Base-by-base conservation (phyloP, 2,888 invertebrate genomes). In the Protonemura montana region DNA sequence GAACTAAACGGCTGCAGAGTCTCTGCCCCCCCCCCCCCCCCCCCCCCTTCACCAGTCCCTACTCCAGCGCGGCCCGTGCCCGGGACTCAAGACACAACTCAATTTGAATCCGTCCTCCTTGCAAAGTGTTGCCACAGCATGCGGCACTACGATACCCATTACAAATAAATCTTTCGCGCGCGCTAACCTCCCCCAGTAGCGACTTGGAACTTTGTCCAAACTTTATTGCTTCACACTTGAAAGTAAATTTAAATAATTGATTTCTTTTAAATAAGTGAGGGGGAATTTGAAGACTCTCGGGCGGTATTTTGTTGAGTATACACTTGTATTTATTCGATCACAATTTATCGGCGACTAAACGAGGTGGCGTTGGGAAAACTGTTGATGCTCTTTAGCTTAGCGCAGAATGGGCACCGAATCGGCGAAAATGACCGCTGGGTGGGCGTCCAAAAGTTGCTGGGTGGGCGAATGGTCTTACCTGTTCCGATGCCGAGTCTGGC, bases 401-500 rank as follows among this genome's bases (percentile, higher is more conserved):
- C 35, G 10, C 35, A 10, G 35, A 21, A 59, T 59, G 59, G 59
- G 59, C 59, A 5, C 29, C 25, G 78, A 13, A 13, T 7, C 25
- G 10, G 2, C 78, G 26, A 77, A 77, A 26, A 78, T 78, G 78
- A 16, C 5, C 78, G 26, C 27, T 2, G 27, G 16, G 26, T 10
- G 35, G 5, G 5, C 77, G n/a, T 26, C 7, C 21, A 77, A 7
- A 77, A 26, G 21, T 16, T 6, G 26, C 13, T n/a, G n/a, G n/a
- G n/a, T n/a, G n/a, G n/a, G 59, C 25, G 42, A 42, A 16, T 16
- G 28, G 78, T 59, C 91, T 91, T 89, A 92, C 92, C 91, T 86
- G 92, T 91, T 85, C 92, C 92, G 29, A 92, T 90, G 87, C 92
- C 91, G 87, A 92, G 90, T 88, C 92, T 89, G 84, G 91, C 90